Conservation (phyloP, 2,113 vertebrate genomes). For the Chaetodon trifascialis region DNA sequence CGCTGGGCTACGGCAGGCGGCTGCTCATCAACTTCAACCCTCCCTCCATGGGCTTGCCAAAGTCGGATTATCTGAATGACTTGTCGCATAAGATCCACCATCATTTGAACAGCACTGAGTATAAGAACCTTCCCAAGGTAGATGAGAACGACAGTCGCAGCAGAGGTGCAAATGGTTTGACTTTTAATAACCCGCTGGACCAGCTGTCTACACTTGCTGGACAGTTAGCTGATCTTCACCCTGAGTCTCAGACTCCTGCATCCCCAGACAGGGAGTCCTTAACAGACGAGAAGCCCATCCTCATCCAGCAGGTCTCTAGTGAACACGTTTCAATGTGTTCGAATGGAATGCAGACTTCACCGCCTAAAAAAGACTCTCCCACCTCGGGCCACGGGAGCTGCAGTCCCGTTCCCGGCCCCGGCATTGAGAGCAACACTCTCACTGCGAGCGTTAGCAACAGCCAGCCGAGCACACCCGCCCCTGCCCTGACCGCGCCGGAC, state of each 20-base stretch:
- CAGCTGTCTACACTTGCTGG: constrained; percentile 94
- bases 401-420: constrained; percentile 87
- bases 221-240: constrained; percentile 91
- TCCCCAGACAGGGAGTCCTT: constrained; percentile 90
- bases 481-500: constrained; percentile 83
- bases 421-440: constrained; percentile 89
- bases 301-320: constrained; percentile 89
- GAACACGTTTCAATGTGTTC: constrained; percentile 82
- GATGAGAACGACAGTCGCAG: constrained; percentile 66
- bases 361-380: constrained; percentile 86
- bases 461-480: constrained; percentile 89
- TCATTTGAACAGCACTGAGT: constrained; percentile 85
- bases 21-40: constrained; percentile 92
- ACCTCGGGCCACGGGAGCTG: constrained; percentile 84
- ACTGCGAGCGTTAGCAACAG: constrained; percentile 91
- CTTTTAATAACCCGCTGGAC: constrained; percentile 92
- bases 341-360: constrained; percentile 85
- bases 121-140: constrained; percentile 78
- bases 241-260: constrained; percentile 83
- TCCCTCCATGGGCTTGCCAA: constrained; percentile 90
- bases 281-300: constrained; percentile 94
- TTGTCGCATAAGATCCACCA: constrained; percentile 89
- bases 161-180: constrained; percentile 86
- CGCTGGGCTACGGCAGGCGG: constrained; percentile 90
- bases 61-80: constrained; percentile 91